Percentiles rank a stretch among this genome's conserved stretches.
Evolutionary conservation across 2,797 vertebrate species (phyloP).

Genomic region (Phyllotis vaccarum): DNA sequence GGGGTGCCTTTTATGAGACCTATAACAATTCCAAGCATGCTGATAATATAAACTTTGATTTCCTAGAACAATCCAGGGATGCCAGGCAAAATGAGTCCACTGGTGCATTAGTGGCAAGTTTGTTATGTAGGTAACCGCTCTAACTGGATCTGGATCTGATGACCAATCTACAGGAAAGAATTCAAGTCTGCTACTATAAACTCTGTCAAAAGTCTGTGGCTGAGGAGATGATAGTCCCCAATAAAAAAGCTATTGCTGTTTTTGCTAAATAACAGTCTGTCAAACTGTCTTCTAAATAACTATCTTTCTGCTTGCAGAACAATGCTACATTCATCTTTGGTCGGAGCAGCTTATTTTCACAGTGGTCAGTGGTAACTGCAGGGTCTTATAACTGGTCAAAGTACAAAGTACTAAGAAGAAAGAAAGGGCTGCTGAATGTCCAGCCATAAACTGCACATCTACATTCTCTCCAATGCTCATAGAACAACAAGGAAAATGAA

Average conservation of each 20-base stretch:
- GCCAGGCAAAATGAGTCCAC: background rate
- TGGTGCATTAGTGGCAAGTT: background rate
- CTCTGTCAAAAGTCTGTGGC: background rate
- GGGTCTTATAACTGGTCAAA: background rate
- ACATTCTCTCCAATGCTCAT: background rate
- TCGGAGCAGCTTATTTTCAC: background rate
- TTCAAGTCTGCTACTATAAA: background rate
- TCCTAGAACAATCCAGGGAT: background rate
- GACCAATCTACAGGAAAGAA: background rate
- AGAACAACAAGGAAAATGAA: background rate
- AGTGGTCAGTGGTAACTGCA: background rate
- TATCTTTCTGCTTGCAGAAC: background rate
- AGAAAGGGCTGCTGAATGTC: background rate
- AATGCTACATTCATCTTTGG: too few relatives aligned
- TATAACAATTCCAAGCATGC: background rate
- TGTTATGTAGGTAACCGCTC: background rate
- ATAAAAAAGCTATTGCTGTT: background rate
- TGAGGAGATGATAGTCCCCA: background rate
- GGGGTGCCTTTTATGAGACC: background rate
- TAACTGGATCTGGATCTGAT: too few relatives aligned
- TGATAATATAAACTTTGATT: background rate
- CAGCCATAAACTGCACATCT: background rate
- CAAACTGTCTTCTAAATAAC: background rate
- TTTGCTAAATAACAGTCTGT: background rate
- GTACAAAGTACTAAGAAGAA: background rate